These are phyloP conservation scores for Sarcophaga caerulescens DNA, from an alignment of 2,888 invertebrate genomes.

Conservation along the genomic window DNA sequence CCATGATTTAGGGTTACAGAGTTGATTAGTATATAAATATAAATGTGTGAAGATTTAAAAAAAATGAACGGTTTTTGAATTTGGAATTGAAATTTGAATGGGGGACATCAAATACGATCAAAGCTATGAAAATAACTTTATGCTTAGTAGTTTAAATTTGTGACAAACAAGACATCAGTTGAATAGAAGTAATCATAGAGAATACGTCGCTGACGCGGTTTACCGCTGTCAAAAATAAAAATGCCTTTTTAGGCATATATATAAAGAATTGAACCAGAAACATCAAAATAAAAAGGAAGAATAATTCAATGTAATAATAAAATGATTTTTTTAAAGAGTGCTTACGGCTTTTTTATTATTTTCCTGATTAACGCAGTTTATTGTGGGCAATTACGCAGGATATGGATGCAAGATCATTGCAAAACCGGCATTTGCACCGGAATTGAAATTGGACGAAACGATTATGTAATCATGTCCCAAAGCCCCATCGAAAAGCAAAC, in stretches of 20 bases:
- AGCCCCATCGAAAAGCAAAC: slow-evolving; percentile 75
- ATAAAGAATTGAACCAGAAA: neutral
- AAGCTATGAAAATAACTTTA: slow-evolving; percentile 9
- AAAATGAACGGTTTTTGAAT: slow-evolving; percentile 13
- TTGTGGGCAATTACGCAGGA: slow-evolving; percentile 76
- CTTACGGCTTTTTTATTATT: slow-evolving; percentile 19
- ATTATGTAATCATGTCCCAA: slow-evolving; percentile 78
- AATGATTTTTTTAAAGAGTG: slow-evolving; percentile 27
- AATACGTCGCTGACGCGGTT: slow-evolving; percentile 75
- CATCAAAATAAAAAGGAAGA: neutral
- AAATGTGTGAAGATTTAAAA: neutral
- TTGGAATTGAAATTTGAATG: slow-evolving; percentile 12
- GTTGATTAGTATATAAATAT: slow-evolving; percentile 5
- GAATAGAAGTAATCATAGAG: slow-evolving; percentile 74
- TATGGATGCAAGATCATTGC: slow-evolving; percentile 80
- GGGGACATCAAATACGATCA: slow-evolving; percentile 20
- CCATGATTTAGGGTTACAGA: slow-evolving; percentile 21
- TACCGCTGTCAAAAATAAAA: slow-evolving; percentile 58
- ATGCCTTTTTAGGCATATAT: slow-evolving; percentile 37
- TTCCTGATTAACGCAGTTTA: slow-evolving; percentile 14
- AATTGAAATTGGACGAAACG: slow-evolving; percentile 76
- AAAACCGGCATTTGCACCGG: slow-evolving; percentile 75
- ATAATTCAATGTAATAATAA: neutral
- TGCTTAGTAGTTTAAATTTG: slow-evolving; percentile 41
- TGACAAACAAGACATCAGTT: slow-evolving; percentile 71